A percentile compares a stretch with the other conserved stretches of the same genome.
These are phyloP conservation scores for Physocephala rufipes DNA, from an alignment of 2,888 invertebrate species.

Conservation along the genomic window DNA sequence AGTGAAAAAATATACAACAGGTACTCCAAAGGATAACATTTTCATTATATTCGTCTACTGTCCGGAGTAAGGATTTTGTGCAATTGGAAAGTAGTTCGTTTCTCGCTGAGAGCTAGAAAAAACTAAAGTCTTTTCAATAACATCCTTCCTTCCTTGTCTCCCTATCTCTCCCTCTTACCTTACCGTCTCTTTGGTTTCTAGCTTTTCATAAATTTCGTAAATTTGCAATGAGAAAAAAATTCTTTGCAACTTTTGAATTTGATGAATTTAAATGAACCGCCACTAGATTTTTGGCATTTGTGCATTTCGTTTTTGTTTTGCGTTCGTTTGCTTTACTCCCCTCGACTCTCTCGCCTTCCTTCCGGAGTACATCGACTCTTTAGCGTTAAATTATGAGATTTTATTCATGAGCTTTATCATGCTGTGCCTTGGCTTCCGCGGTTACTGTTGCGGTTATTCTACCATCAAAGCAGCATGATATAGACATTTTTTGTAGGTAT, in stretches of 20 bases:
- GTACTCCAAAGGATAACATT: not conserved
- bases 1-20: not conserved
- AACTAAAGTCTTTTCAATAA: not conserved
- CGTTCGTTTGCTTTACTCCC: not conserved
- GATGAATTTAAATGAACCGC: conserved; percentile 18
- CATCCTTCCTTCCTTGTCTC: not conserved
- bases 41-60: not conserved
- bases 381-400: conserved; percentile 9
- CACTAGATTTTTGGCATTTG: conserved; percentile 8
- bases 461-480: conserved; percentile 11
- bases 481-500: conserved; percentile 29
- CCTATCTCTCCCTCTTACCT: no score
- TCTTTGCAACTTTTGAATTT: not conserved
- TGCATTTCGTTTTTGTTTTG: not conserved
- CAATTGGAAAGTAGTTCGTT: not conserved
- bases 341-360: no score
- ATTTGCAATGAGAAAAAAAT: not conserved
- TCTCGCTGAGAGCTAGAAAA: not conserved
- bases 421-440: not conserved
- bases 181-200: not conserved
- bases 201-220: not conserved
- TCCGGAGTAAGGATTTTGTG: not conserved
- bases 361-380: no score
- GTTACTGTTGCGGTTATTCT: not conserved
- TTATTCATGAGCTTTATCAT: conserved; percentile 31